These are phyloP conservation scores for Tupaia tana DNA, from an alignment of 2,113 vertebrate species.

Conservation along the genomic window DNA sequence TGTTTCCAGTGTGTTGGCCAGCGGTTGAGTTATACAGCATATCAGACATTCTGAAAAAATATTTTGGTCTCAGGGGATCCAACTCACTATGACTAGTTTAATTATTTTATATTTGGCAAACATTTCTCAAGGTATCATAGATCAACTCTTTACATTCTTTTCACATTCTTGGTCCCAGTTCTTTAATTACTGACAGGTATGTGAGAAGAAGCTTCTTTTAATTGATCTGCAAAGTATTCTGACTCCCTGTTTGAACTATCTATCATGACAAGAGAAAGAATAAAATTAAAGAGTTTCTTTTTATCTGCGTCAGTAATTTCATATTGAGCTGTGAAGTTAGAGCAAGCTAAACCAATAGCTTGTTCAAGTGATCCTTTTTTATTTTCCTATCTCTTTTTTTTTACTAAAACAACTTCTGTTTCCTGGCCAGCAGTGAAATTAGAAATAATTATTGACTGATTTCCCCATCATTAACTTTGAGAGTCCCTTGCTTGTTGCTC, in stretches of 20 bases:
- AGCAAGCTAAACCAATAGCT: not conserved
- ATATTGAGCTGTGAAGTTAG: not conserved
- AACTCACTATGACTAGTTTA: not conserved
- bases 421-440: slow-evolving; percentile 1
- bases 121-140: not conserved
- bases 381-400: slow-evolving; percentile 12
- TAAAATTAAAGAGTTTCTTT: not conserved
- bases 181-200: not conserved
- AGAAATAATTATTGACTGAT: slow-evolving; percentile 61
- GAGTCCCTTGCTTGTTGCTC: slow-evolving; percentile 28
- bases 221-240: not conserved
- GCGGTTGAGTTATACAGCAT: not conserved
- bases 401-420: slow-evolving; percentile 43
- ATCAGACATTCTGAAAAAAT: not conserved
- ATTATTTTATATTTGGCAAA: not conserved
- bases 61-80: not conserved
- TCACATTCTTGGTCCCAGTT: not conserved
- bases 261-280: not conserved
- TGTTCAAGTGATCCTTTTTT: slow-evolving; percentile 13
- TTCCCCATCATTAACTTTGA: slow-evolving; percentile 56
- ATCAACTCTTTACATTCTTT: not conserved
- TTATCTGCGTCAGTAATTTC: slow-evolving; percentile 20
- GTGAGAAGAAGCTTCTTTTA: not conserved
- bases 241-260: not conserved
- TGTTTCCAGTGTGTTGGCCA: not conserved